Evolutionary conservation across 2,888 invertebrate species (phyloP).

Genomic region (Xylocampa areola): DNA sequence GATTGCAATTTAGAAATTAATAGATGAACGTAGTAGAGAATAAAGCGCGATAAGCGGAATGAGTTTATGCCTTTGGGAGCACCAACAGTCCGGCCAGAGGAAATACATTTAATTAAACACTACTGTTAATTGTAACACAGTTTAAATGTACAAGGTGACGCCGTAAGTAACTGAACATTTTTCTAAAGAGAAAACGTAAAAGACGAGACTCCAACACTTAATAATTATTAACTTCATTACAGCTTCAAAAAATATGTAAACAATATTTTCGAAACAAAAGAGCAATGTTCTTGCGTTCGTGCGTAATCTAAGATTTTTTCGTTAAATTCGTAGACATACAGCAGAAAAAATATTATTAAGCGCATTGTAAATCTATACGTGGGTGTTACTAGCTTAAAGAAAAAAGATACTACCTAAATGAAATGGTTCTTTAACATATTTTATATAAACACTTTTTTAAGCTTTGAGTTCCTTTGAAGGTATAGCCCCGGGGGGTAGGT

Average conservation of each 20-base stretch:
- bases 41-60: constrained; percentile 77
- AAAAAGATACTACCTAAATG: constrained; percentile 34
- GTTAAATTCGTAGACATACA: constrained; percentile 26
- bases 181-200: constrained; percentile 7
- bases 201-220: not conserved
- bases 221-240: constrained; percentile 8
- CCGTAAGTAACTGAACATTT: constrained; percentile 13
- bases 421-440: constrained; percentile 25
- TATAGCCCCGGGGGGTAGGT: constrained; percentile 3
- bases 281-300: constrained; percentile 8
- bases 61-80: constrained; percentile 73
- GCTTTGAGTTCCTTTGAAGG: constrained; percentile 9
- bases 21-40: constrained; percentile 49
- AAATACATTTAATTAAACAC: constrained; percentile 78
- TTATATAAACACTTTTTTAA: constrained; percentile 10
- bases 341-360: constrained; percentile 27
- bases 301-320: constrained; percentile 26
- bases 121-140: constrained; percentile 43
- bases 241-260: constrained; percentile 8
- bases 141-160: constrained; percentile 33
- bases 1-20: constrained; percentile 26
- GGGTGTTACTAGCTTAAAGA: constrained; percentile 27
- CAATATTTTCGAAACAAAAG: constrained; percentile 19
- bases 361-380: constrained; percentile 27
- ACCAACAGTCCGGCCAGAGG: constrained; percentile 66